Percentiles rank a stretch among this genome's conserved stretches.
Evolutionary conservation across 2,113 vertebrate species (phyloP).

Genomic region (Macquaria australasica): DNA sequence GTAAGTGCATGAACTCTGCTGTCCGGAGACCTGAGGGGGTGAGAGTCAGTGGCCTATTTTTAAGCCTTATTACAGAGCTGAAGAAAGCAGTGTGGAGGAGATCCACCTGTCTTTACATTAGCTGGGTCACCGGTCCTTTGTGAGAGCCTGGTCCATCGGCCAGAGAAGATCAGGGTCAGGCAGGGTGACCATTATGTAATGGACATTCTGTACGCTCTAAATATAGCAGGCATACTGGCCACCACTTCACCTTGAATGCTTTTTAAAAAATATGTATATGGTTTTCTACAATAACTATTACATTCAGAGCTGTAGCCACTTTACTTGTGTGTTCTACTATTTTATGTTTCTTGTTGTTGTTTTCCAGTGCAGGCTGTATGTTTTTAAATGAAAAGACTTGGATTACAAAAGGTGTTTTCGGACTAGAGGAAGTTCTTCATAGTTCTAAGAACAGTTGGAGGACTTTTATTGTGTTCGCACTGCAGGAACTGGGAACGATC

Average conservation of each 20-base stretch:
- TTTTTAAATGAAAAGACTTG: no score
- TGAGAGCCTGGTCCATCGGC: conserved; percentile 1
- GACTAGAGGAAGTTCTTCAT: no score
- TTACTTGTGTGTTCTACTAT: background rate
- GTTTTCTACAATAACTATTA: background rate
- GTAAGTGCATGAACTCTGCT: background rate
- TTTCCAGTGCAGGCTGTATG: background rate
- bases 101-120: conserved; percentile 26
- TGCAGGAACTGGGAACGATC: no score
- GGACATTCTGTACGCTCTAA: conserved; percentile 34
- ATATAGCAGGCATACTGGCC: conserved; percentile 36
- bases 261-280: background rate
- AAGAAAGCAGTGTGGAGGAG: conserved; percentile 15
- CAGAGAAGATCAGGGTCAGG: conserved; percentile 21
- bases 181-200: conserved; percentile 45
- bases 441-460: no score
- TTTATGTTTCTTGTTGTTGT: no score
- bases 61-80: background rate
- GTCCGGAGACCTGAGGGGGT: background rate
- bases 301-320: background rate
- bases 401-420: no score
- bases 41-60: background rate
- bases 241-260: conserved; percentile 16
- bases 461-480: no score
- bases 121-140: background rate